Percentiles rank a stretch among this genome's conserved stretches.
phyloP scores from a whole-genome alignment of 2,888 invertebrate genomes.

The Plemyria rubiginata region DNA sequence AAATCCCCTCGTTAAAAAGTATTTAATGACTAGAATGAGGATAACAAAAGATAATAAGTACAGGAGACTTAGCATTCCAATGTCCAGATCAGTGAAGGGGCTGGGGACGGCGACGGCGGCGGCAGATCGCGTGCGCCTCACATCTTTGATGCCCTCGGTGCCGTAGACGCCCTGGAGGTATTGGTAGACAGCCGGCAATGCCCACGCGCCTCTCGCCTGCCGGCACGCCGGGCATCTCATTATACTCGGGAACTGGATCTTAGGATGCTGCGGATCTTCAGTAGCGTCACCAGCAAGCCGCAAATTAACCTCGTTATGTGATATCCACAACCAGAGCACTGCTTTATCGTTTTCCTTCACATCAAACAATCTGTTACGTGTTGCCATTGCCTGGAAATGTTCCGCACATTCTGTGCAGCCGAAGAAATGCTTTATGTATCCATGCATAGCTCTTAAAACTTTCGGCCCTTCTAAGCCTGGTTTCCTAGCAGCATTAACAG shows the following conservation, averaged over 20 bases:
- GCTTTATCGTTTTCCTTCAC: constrained; percentile 90
- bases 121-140: constrained; percentile 51
- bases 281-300: constrained; percentile 93
- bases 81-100: constrained; percentile 88
- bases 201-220: constrained; percentile 84
- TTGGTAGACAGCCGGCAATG: constrained; percentile 85
- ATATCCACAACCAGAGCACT: constrained; percentile 96
- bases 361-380: constrained; percentile 87
- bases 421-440: constrained; percentile 96
- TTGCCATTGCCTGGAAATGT: constrained; percentile 95
- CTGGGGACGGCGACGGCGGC: constrained; percentile 56
- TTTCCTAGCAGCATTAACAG: constrained; percentile 88
- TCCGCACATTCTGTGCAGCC: constrained; percentile 95
- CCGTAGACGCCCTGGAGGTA: constrained; percentile 85
- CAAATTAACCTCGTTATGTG: constrained; percentile 96
- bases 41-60: constrained; percentile 90
- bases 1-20: constrained; percentile 88
- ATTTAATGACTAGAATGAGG: constrained; percentile 90
- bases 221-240: constrained; percentile 89
- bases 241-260: constrained; percentile 93
- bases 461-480: constrained; percentile 85
- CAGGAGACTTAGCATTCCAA: constrained; percentile 90
- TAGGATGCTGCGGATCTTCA: constrained; percentile 96
- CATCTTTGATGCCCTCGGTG: constrained; percentile 58
- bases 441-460: constrained; percentile 92